phyloP scores from a whole-genome alignment of 2,113 vertebrate genomes.

The Dinomys branickii region DNA sequence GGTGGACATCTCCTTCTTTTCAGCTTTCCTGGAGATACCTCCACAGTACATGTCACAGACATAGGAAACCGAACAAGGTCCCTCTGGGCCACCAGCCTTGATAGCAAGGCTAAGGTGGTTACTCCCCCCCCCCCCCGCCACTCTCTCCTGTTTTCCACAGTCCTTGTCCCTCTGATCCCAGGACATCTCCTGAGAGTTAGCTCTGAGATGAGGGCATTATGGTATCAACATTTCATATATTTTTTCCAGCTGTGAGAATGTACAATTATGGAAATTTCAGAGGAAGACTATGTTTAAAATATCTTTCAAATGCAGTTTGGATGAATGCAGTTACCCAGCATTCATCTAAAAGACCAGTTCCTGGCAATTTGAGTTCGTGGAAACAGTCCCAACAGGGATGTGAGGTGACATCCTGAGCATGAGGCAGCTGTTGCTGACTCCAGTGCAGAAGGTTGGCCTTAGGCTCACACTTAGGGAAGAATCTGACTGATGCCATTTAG shows the following conservation, averaged over 20 bases:
- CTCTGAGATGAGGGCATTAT: background rate
- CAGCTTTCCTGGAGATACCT: background rate
- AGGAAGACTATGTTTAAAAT: background rate
- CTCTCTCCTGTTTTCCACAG: background rate
- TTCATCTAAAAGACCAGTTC: background rate
- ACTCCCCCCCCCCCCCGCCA: too few species aligned
- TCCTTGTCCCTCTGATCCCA: background rate
- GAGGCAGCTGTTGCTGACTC: slow-evolving; percentile 1
- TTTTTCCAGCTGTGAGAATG: background rate
- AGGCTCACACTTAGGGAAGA: background rate
- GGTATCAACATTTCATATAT: background rate
- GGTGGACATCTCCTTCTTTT: background rate
- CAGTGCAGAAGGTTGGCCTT: background rate
- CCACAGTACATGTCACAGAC: background rate
- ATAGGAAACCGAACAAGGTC: background rate
- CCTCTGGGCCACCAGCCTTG: background rate
- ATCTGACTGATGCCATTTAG: slow-evolving; percentile 36
- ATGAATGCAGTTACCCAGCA: background rate
- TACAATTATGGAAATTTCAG: background rate
- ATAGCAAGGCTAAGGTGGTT: background rate
- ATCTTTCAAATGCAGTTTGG: background rate
- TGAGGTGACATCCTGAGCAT: background rate
- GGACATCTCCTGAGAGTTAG: background rate
- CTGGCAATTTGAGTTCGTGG: slow-evolving; percentile 29
- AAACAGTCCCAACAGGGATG: background rate